Percentiles rank a stretch among this genome's conserved stretches.
Evolutionary conservation across 2,888 invertebrate genomes (phyloP).

Genomic region (Nymphalis urticae): DNA sequence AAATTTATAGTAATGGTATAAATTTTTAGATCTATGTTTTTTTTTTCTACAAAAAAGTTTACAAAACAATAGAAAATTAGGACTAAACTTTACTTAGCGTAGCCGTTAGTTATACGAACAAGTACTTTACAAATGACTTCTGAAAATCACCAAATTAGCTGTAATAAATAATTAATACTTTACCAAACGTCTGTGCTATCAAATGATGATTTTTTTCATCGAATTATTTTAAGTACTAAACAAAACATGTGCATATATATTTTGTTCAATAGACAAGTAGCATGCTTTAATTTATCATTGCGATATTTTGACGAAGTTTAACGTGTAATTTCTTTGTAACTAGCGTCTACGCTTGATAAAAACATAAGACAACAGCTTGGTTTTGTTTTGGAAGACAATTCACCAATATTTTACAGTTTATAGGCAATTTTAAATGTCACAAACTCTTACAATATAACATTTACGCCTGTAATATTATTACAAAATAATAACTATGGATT

Average conservation of each 20-base stretch:
- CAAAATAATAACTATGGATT: slow-evolving; percentile 22
- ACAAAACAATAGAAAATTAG: background rate
- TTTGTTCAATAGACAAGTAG: background rate
- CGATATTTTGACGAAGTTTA: background rate
- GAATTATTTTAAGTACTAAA: background rate
- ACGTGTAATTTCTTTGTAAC: background rate
- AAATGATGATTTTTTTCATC: background rate
- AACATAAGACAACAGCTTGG: slow-evolving; percentile 11
- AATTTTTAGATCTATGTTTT: too few species aligned
- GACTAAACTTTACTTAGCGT: background rate
- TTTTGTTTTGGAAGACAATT: slow-evolving; percentile 35
- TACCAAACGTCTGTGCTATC: background rate
- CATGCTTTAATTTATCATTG: background rate
- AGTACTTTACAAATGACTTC: background rate
- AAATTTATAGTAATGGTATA: background rate
- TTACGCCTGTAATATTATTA: slow-evolving; percentile 19
- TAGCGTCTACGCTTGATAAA: slow-evolving; percentile 21
- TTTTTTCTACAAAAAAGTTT: background rate
- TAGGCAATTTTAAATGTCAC: slow-evolving; percentile 22
- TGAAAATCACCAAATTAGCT: background rate
- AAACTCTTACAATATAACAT: slow-evolving; percentile 9
- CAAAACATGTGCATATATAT: background rate
- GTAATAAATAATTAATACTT: background rate
- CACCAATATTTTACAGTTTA: slow-evolving; percentile 23
- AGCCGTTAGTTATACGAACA: slow-evolving; percentile 8